Base-by-base conservation (phyloP, 2,888 invertebrate species). In the Nycteola revayana region DNA sequence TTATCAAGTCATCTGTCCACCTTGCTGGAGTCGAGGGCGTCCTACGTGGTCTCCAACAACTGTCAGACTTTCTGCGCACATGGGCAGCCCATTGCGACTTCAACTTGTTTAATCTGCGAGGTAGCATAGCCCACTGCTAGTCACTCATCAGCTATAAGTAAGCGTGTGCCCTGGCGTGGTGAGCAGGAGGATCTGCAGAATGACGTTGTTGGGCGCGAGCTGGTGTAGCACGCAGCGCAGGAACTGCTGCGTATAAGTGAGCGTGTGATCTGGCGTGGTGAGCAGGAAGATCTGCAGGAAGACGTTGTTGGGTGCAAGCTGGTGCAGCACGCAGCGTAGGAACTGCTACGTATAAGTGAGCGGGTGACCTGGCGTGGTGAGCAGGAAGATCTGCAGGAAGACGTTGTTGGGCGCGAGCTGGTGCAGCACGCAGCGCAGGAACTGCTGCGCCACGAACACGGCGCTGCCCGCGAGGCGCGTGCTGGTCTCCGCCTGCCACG, bases 181-280 rank as follows among this genome's bases (percentile, higher is more conserved):
- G 7, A 96, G 96, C 78, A 97, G 94, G 77, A 99, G 98, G 72
- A 99, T 93, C 87, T 99, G 98, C 49, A 96, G 91, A 77, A 99
- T 98, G 42, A 99, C 95, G 49, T 98, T 98, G 79, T 99, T 98
- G 0, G 98, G 98, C 0, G 98, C 97, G 33, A 99, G 90, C 82
- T 99, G 98, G 73, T 99, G 98, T 33, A 99, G 90, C 42, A 97
- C 95, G 73, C 98, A 99, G 55, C 99, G 93, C 41, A 99, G 90
- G 87, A 99, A 98, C 86, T 99, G 99, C 74, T 98, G 94, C 10
- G 98, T n/a, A n/a, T n/a, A n/a, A n/a, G n/a, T n/a, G n/a, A n/a
- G n/a, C n/a, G n/a, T n/a, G n/a, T n/a, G n/a, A 52, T 96, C 95
- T 50, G 95, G 94, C 40, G 95, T 93, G 66, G 95, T 93, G 7